These are phyloP conservation scores for Brenthis daphne DNA, from an alignment of 2,888 invertebrate species.

Conservation along the genomic window DNA sequence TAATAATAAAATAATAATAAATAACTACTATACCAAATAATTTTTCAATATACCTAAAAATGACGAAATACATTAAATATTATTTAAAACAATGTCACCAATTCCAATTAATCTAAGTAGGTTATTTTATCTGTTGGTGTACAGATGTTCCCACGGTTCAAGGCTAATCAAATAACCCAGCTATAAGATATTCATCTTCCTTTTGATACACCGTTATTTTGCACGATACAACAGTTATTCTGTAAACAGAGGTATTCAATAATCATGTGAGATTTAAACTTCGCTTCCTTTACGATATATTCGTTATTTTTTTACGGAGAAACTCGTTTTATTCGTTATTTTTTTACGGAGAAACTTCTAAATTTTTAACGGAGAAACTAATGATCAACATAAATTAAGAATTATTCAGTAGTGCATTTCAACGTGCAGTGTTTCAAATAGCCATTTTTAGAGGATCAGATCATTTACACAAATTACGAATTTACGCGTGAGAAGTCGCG, in stretches of 20 bases:
- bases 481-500: too few species aligned
- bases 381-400: too few species aligned
- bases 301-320: not conserved
- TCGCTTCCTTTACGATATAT: not conserved
- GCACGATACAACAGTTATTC: conserved; percentile 13
- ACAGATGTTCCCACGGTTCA: conserved; percentile 18
- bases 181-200: conserved; percentile 16
- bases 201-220: conserved; percentile 12
- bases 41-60: too few species aligned
- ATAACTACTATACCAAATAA: too few species aligned
- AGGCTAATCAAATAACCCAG: conserved; percentile 19
- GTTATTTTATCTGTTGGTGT: not conserved
- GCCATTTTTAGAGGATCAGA: too few species aligned
- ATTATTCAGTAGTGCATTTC: too few species aligned
- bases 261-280: not conserved
- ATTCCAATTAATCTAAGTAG: not conserved
- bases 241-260: conserved; percentile 13
- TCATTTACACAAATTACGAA: too few species aligned
- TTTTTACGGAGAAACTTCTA: too few species aligned
- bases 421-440: too few species aligned
- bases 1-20: too few species aligned
- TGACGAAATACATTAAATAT: not conserved
- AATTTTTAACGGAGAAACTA: too few species aligned
- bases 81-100: not conserved
- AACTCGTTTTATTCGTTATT: not conserved